Evolutionary conservation across 2,888 invertebrate species (phyloP).

Genomic region (Lasius platythorax): DNA sequence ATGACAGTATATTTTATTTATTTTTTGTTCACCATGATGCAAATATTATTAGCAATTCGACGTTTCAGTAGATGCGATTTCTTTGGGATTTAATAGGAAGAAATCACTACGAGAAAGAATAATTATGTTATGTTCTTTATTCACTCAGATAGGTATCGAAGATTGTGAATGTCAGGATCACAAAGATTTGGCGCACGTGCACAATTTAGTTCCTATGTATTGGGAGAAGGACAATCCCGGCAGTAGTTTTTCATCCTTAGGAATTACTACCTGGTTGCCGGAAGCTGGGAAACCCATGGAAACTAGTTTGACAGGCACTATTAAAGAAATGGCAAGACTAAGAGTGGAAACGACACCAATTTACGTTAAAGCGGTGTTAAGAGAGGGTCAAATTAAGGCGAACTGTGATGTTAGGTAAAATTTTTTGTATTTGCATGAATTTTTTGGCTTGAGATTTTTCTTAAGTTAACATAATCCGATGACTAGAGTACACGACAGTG

Average conservation of each 20-base stretch:
- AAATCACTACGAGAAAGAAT: not conserved
- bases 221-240: conserved; percentile 86
- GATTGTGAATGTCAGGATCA: conserved; percentile 82
- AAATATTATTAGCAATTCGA: not conserved
- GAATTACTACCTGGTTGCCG: conserved; percentile 90
- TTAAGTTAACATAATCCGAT: not conserved
- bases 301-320: conserved; percentile 86
- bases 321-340: conserved; percentile 88
- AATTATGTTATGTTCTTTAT: not conserved
- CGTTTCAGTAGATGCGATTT: not conserved
- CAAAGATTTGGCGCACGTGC: conserved; percentile 86
- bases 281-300: conserved; percentile 85
- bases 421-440: not conserved
- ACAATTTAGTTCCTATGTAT: conserved; percentile 91
- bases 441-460: not conserved
- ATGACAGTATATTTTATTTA: too few species aligned
- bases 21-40: too few species aligned
- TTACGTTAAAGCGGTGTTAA: conserved; percentile 91
- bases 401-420: conserved; percentile 89
- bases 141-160: conserved; percentile 79
- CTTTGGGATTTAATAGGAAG: not conserved
- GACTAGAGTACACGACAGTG: not conserved
- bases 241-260: conserved; percentile 86
- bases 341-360: conserved; percentile 90
- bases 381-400: conserved; percentile 88